Evolutionary conservation across 2,888 invertebrate genomes (phyloP).

Genomic region (Agonopterix arenella): DNA sequence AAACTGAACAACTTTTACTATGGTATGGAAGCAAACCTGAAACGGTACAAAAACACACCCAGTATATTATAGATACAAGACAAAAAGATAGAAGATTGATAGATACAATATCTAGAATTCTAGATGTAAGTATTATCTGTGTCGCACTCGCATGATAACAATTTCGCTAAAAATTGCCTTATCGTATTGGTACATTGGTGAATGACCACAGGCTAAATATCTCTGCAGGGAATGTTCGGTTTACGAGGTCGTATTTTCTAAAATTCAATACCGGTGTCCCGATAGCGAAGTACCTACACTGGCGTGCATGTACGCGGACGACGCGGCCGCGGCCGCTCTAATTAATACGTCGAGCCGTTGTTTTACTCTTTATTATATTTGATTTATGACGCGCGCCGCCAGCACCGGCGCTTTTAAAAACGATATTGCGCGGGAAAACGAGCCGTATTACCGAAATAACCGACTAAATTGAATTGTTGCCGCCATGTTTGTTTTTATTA

Average conservation of each 20-base stretch:
- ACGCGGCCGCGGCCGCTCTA: conserved; percentile 29
- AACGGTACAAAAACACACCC: too few relatives aligned
- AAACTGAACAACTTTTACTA: too few relatives aligned
- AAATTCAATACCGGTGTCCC: conserved; percentile 45
- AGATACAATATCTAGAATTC: too few relatives aligned
- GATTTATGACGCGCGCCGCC: conserved; percentile 47
- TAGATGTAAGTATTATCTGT: too few relatives aligned
- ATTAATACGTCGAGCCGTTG: conserved; percentile 57
- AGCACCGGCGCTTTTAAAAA: conserved; percentile 53
- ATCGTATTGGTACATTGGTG: neutral
- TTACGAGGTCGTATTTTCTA: conserved; percentile 43
- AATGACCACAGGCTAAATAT: conserved; percentile 1
- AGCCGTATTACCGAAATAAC: conserved; percentile 52
- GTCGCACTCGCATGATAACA: neutral
- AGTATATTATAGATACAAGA: too few relatives aligned
- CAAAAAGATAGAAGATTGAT: too few relatives aligned
- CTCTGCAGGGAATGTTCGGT: conserved; percentile 12
- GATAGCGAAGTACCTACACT: conserved; percentile 17
- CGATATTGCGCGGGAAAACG: conserved; percentile 48
- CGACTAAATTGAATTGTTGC: conserved; percentile 53
- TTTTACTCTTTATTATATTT: conserved; percentile 62
- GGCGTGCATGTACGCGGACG: neutral
- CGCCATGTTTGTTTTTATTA: conserved; percentile 52
- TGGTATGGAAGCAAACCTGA: too few relatives aligned
- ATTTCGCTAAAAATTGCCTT: neutral